Evolutionary conservation across 2,797 vertebrate genomes (phyloP), one percentile per base, ranked within the genome.

Genomic region (Pseudochaenichthys georgianus): DNA sequence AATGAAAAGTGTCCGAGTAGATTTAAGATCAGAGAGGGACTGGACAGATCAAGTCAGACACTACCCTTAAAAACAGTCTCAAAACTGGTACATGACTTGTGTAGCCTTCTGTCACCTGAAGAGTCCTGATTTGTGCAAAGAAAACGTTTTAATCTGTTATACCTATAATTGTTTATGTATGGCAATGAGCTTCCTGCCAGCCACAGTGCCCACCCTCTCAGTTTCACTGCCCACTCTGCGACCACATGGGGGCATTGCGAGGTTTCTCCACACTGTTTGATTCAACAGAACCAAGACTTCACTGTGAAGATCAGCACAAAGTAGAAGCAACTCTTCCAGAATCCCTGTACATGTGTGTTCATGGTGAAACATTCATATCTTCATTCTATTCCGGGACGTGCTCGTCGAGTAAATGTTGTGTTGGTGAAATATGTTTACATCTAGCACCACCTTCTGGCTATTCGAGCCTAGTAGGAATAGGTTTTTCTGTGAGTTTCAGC

Each of bases 151-250:
- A 91, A 89, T 90, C 88, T 86, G 83, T 90, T 90, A 46, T 80
- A 64, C 82, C 60, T 78, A 54, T 85, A 75, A 57, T 89, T 88
- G 82, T 89, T 82, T 71, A 72, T 85, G 81, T 87, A 87, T 80
- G 87, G 91, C 89, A 75, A 92, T 76, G 90, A 91, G 93, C 93
- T 95, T 94, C 93, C 94, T 94, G 92, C 90, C 88, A 90, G 90
- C 93, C 91, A 89, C 92, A 92, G 93, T 94, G 92, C 88, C 89
- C 91, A 58, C 85, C 87, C 86, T 88, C 83, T 88, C 28, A 28
- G 90, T 87, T 87, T 90, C 91, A 91, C 91, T 93, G 93, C 92
- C 91, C 93, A 76, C 81, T 86, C 80, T 85, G 87, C 90, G 74
- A 76, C 90, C 87, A 88, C 80, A 80, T 34, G 81, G 89, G 92